Percentiles rank a stretch among this genome's conserved stretches.
phyloP scores from a whole-genome alignment of 2,888 invertebrate genomes.

The Rhimphoctona megacephalus region DNA sequence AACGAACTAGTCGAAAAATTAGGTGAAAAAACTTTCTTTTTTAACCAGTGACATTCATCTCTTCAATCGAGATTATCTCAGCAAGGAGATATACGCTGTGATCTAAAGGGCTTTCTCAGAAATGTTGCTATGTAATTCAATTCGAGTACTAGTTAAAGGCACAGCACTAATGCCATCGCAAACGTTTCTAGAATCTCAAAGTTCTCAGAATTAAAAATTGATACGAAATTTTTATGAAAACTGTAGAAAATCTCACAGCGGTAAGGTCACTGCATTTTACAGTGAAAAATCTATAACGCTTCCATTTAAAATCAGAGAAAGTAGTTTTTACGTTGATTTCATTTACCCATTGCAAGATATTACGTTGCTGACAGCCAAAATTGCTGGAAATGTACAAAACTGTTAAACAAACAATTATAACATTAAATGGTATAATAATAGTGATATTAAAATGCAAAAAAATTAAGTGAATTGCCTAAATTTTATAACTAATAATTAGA shows the following conservation, averaged over 20 bases:
- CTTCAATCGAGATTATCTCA: background rate
- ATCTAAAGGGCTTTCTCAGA: background rate
- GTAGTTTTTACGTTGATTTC: background rate
- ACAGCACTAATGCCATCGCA: background rate
- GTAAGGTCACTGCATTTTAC: background rate
- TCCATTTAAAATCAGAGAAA: background rate
- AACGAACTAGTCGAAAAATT: background rate
- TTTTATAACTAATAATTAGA: background rate
- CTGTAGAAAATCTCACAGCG: background rate
- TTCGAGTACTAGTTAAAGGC: background rate
- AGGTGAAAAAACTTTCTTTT: background rate
- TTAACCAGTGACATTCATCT: background rate
- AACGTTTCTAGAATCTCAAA: background rate
- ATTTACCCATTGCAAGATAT: background rate
- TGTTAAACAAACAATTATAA: background rate
- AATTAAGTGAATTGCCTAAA: background rate
- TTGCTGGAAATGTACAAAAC: background rate
- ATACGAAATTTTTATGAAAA: background rate
- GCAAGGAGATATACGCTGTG: background rate
- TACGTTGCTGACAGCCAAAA: background rate
- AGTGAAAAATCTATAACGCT: background rate
- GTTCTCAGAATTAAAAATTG: background rate
- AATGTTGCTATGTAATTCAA: background rate
- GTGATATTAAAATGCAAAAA: no score
- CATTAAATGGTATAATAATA: background rate